Base-by-base conservation (phyloP, 2,113 vertebrate species). In the Anseranas semipalmata region DNA sequence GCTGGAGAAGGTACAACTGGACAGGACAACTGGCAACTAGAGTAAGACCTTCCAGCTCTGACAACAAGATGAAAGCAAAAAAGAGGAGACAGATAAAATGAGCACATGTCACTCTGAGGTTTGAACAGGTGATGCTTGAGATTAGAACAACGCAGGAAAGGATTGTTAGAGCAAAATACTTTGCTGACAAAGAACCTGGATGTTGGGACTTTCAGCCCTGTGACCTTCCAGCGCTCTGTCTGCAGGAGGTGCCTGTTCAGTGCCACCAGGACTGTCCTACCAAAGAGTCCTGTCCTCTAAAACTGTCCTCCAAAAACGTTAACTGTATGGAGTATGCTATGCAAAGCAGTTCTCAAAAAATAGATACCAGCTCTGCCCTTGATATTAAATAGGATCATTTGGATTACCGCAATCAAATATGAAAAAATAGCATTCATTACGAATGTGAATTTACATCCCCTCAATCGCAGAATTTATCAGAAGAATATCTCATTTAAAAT, bases 391-490 rank as follows among this genome's bases (percentile, higher is more conserved):
- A 85, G 87, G 86, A 96, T 84, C 95, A 90, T 96, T 94, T 97
- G 85, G 95, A 79, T 91, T 89, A 93, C 93, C 84, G 90, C 87
- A 97, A 97, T 97, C 97, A 95, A 95, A 97, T 97, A 97, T 96
- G 81, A 89, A 93, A 85, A 95, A 91, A 96, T 77, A 66, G 78
- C 86, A 89, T 90, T 96, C 97, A 97, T 97, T 97, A 98, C 45
- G 35, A 98, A 92, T 96, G 96, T 95, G 95, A 93, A 95, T 97
- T 95, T 98, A 90, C 93, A 97, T 96, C 86, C 75, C 94, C 97
- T 97, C 97, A 90, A 93, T 96, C 97, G 97, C 95, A 96, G 95
- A 96, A 98, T 96, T 96, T 94, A 98, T 97, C 97, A 98, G 96
- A 94, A 90, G 96, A 96, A 94, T 94, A 92, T 97, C 95, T 96